These are phyloP conservation scores for Andrena dorsata DNA, from an alignment of 2,888 invertebrate species.

Conservation along the genomic window DNA sequence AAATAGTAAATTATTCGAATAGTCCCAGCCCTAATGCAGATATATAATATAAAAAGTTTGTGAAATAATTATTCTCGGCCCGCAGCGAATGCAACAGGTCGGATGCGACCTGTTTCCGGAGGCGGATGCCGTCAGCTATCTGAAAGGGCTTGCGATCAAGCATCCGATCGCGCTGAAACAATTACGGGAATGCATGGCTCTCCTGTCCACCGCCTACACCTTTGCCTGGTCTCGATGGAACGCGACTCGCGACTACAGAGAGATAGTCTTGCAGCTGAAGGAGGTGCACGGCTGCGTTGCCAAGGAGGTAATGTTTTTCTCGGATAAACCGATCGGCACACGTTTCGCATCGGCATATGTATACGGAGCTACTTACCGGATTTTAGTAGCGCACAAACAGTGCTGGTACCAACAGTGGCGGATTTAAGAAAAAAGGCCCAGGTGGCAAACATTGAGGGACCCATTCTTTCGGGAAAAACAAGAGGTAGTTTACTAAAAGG, in stretches of 20 bases:
- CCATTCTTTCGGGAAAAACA: no score
- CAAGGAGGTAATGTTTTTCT: slow-evolving; percentile 83
- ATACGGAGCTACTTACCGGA: no score
- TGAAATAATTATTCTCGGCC: not conserved
- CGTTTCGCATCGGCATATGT: not conserved
- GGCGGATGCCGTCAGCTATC: slow-evolving; percentile 90
- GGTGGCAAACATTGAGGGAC: no score
- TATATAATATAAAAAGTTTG: not conserved
- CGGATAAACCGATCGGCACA: no score
- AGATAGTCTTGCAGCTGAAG: slow-evolving; percentile 89
- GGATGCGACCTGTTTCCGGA: slow-evolving; percentile 94
- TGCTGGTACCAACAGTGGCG: no score
- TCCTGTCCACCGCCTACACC: slow-evolving; percentile 89
- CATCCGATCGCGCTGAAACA: slow-evolving; percentile 91
- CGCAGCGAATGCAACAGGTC: slow-evolving; percentile 86
- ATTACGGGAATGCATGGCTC: slow-evolving; percentile 92
- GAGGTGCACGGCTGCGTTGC: slow-evolving; percentile 87
- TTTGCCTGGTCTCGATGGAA: slow-evolving; percentile 94
- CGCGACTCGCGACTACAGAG: slow-evolving; percentile 84
- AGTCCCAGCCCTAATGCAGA: no score
- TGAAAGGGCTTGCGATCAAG: slow-evolving; percentile 87
- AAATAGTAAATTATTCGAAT: no score
- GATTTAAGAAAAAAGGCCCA: no score
- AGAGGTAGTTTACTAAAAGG: no score
- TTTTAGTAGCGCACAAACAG: no score